A percentile compares a stretch with the other conserved stretches of the same genome.
These are phyloP conservation scores for Psophia crepitans DNA, from an alignment of 2,113 vertebrate genomes.

Conservation along the genomic window DNA sequence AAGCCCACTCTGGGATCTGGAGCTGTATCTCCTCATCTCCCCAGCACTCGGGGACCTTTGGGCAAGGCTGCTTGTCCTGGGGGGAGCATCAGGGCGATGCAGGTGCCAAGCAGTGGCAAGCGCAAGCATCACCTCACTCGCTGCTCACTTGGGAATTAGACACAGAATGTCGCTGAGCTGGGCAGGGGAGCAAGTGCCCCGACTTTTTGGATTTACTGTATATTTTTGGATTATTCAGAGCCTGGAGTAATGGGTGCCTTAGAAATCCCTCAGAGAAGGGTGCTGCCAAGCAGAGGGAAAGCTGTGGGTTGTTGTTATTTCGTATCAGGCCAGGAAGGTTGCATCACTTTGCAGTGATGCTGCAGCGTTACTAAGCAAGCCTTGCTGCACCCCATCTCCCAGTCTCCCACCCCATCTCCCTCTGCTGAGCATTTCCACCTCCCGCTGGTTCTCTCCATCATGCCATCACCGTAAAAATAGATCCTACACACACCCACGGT, in stretches of 20 bases:
- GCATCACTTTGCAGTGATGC: not conserved
- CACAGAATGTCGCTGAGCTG: not conserved
- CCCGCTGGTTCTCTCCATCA: not conserved
- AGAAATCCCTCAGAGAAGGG: not conserved
- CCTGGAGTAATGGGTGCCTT: not conserved
- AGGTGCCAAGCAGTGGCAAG: not conserved
- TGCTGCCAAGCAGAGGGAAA: not conserved
- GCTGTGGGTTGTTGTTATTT: not conserved
- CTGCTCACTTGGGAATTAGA: accelerated
- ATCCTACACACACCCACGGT: not conserved
- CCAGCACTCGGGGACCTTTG: accelerated
- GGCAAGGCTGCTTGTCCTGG: not conserved
- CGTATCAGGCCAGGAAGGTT: not conserved
- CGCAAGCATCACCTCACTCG: accelerated
- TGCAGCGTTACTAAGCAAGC: not conserved
- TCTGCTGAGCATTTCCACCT: not conserved
- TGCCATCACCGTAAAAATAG: not conserved
- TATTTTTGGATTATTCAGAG: not conserved
- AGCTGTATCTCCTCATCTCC: not conserved
- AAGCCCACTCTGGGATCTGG: not conserved
- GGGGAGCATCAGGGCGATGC: not conserved
- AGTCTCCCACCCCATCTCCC: not conserved
- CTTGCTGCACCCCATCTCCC: not conserved
- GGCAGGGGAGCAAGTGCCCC: not conserved
- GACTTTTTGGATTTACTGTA: accelerated